These are phyloP conservation scores for Drosophila aldrichi DNA, from an alignment of 2,888 invertebrate species.

Conservation along the genomic window DNA sequence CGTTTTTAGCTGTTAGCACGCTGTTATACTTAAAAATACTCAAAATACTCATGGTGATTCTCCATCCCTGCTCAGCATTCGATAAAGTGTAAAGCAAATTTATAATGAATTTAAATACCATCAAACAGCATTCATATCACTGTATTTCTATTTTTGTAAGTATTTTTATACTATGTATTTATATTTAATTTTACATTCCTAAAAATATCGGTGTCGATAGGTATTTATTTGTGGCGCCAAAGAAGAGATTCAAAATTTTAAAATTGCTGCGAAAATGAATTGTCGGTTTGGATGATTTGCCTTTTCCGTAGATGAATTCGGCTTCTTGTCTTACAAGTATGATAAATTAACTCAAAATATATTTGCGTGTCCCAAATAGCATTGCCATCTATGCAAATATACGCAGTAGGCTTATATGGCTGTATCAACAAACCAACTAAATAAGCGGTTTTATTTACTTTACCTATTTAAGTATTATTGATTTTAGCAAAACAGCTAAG, in stretches of 20 bases:
- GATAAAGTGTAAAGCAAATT: background rate
- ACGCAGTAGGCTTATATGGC: background rate
- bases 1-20: background rate
- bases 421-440: background rate
- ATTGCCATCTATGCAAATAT: conserved; percentile 2
- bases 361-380: no score
- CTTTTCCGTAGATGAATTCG: background rate
- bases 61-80: background rate
- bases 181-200: background rate
- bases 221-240: no score
- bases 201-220: conserved; percentile 4
- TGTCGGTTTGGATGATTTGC: background rate
- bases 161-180: background rate
- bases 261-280: no score
- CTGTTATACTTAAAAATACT: background rate
- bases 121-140: background rate
- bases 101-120: background rate
- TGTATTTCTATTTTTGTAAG: background rate
- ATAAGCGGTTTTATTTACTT: background rate
- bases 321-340: background rate
- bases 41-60: no score
- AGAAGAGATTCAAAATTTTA: no score
- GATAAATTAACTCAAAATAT: background rate
- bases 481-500: background rate
- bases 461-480: background rate